phyloP scores from a whole-genome alignment of 2,113 vertebrate species.

The Spermophilus dauricus region DNA sequence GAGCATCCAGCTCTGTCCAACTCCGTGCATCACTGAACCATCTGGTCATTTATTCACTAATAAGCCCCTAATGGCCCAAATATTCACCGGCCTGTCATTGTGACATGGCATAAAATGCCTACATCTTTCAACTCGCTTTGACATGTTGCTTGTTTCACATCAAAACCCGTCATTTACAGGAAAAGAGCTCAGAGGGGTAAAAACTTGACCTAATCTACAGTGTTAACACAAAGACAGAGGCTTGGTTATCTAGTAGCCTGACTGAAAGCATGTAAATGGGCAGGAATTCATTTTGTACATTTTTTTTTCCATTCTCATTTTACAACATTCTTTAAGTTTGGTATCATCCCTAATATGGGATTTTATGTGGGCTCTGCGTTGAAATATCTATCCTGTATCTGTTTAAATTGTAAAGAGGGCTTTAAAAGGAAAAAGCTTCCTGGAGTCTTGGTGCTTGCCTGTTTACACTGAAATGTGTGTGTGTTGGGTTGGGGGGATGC shows the following conservation, averaged over 20 bases:
- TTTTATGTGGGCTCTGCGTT: constrained; percentile 86
- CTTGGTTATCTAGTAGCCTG: constrained; percentile 98
- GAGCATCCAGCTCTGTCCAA: constrained; percentile 99
- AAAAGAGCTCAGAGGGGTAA: constrained; percentile 99
- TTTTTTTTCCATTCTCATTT: constrained; percentile 93
- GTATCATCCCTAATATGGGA: constrained; percentile 89
- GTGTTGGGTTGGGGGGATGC: neutral
- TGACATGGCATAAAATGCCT: constrained; percentile 99
- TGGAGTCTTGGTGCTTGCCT: constrained; percentile 57
- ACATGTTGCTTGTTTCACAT: constrained; percentile 99
- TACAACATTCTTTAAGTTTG: constrained; percentile 92
- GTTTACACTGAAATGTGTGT: constrained; percentile 72
- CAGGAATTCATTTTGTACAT: constrained; percentile 96
- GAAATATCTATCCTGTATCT: constrained; percentile 86
- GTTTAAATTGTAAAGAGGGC: constrained; percentile 84
- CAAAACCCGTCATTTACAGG: constrained; percentile 99
- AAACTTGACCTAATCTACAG: constrained; percentile 99
- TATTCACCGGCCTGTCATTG: constrained; percentile 99
- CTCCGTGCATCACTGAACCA: constrained; percentile 99
- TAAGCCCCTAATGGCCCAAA: constrained; percentile 99
- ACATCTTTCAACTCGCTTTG: constrained; percentile 99
- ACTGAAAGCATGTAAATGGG: constrained; percentile 98
- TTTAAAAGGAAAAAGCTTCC: constrained; percentile 82
- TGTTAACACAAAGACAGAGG: constrained; percentile 99
- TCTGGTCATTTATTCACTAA: constrained; percentile 99